Evolutionary conservation across 2,113 vertebrate genomes (phyloP), one percentile per base, ranked within the genome.

Genomic region (Pollachius pollachius): DNA sequence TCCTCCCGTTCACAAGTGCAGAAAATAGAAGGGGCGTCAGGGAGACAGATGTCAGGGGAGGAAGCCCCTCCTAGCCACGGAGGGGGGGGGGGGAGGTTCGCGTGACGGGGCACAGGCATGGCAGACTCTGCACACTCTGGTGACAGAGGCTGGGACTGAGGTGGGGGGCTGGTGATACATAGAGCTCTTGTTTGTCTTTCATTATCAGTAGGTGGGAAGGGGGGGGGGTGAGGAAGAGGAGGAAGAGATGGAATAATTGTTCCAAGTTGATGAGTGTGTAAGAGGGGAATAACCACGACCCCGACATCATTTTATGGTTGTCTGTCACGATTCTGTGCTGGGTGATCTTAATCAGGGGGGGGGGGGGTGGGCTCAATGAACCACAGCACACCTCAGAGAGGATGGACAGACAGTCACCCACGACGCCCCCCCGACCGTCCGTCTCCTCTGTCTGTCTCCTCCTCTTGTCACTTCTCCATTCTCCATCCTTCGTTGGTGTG

Each of bases 111-210:
- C 75, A 91, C 91, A 91, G 90, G 66, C 78, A 69, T 27, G 16
- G 9, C 66, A 68, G 72, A 48, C 41, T 21, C 74, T 41, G 54
- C 37, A 12, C 62, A 65, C 92, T 95, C 92, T 95, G 95, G 95
- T 95, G 95, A 95, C 94, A 94, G 93, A 94, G 94, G 92, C 91
- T 91, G 90, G 94, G 94, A 94, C 93, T 93, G 94, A 92, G 94
- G 94, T 3, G 41, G 41, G 41, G 41, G 92, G 94, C 93, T 94
- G 92, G 93, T 93, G 94, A 95, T 93, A 93, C 92, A 90, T 94
- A 94, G 73, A 70, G 73, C 70, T 76, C 91, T 95, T 9, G 94
- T 96, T 95, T 96, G 93, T 95, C 94, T 94, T 95, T 95, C 92
- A 93, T 94, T 94, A 95, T 95, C 94, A 95, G 94, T 93, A 93